A percentile compares a stretch with the other conserved stretches of the same genome.
These are phyloP conservation scores for Pungitius pungitius DNA, from an alignment of 2,113 vertebrate species.

Conservation along the genomic window DNA sequence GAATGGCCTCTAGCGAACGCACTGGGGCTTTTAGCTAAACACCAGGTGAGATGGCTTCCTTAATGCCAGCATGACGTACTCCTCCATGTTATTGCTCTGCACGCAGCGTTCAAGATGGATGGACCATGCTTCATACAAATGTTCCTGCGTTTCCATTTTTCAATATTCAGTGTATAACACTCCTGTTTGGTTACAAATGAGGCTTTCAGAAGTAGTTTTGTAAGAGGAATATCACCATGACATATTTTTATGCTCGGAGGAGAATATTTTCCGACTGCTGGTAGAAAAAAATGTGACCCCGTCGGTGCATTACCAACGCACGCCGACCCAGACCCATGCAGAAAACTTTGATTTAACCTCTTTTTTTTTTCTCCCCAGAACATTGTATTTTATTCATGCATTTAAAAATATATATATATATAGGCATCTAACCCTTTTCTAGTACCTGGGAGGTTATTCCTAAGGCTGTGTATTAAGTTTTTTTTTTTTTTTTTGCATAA, in stretches of 20 bases:
- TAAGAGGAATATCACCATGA: conserved; percentile 29
- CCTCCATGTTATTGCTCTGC: conserved; percentile 54
- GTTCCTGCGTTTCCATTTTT: conserved; percentile 33
- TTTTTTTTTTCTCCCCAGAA: conserved; percentile 23
- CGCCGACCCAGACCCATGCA: neutral
- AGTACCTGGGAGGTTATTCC: conserved; percentile 21
- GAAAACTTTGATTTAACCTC: conserved; percentile 30
- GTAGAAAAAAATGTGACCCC: neutral
- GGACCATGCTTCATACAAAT: conserved; percentile 48
- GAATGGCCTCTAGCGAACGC: conserved; percentile 40
- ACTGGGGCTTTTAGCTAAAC: conserved; percentile 40
- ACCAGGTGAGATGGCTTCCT: conserved; percentile 41
- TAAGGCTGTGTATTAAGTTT: conserved; percentile 46
- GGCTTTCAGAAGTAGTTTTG: conserved; percentile 11
- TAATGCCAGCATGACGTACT: conserved; percentile 26
- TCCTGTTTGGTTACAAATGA: conserved; percentile 31
- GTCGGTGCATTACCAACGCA: neutral
- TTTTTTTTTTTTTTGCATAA: conserved; percentile 52
- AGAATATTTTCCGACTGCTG: conserved; percentile 13
- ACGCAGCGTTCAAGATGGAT: conserved; percentile 25
- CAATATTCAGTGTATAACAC: conserved; percentile 32
- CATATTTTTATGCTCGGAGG: conserved; percentile 9
- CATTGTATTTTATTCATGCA: conserved; percentile 37
- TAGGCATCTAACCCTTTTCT: conserved; percentile 22
- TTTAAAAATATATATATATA: conserved; percentile 20